Base-by-base conservation (phyloP, 2,797 vertebrate genomes). In the Enteromius afrohamiltoni region DNA sequence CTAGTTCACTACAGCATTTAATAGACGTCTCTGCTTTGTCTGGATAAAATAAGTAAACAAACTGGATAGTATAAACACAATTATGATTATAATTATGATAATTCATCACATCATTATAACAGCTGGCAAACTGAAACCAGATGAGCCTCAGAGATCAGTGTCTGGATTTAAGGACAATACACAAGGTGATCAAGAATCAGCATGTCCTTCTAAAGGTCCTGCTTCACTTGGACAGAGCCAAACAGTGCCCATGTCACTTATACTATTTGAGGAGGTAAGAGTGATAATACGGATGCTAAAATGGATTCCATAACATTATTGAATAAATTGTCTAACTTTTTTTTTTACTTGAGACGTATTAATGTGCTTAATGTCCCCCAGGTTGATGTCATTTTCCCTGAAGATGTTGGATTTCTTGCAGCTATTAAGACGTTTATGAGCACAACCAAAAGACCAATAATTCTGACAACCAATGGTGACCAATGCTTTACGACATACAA, bases 201-300 rank as follows among this genome's bases (percentile, higher is more conserved):
- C 31, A 80, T 71, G 77, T 0, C 91, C 79, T 78, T 91, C 94
- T 73, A 70, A 84, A 74, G 75, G 21, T 19, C 40, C 23, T 21
- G 23, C 42, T 23, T 7, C 5, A 53, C 45, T n/a, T 9, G 51
- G n/a, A 51, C 87, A 79, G 67, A 94, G 81, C 65, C 95, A 91
- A 77, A 95, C 92, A 88, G 93, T 86, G 16, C 94, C 95, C 73
- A 97, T 95, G 0, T 99, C 96, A 40, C 97, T 99, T 58, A 98
- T 99, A 91, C 95, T 99, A 74, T 99, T 99, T 92, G 98, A 99
- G 90, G 98, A 99, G 97, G 98, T 95, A 86, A 77, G 49, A 23
- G 26, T 31, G 5, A 29, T 19, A 11, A 14, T 42, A 26, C 11
- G 4, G 58, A 62, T 26, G 55, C 17, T 77, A 21, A 55, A 55